Conservation (phyloP, 2,113 vertebrate genomes). For the Chiloscyllium plagiosum region DNA sequence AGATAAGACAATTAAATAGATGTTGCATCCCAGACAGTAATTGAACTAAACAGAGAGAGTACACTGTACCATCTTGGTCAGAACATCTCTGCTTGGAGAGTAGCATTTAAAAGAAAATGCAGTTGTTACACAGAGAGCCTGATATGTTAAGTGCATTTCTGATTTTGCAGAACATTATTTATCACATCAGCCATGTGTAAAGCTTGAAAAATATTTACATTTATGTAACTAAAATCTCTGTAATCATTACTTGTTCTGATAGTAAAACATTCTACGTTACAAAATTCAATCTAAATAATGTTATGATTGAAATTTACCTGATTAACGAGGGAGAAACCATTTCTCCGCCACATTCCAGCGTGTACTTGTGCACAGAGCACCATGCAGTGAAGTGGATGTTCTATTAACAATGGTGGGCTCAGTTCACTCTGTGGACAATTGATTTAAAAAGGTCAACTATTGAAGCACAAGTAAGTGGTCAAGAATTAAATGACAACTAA, state of each 20-base stretch:
- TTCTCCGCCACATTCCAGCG: constrained; percentile 98
- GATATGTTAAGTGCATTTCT: background rate
- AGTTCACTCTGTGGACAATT: constrained; percentile 73
- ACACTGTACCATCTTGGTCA: no score
- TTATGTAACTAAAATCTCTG: background rate
- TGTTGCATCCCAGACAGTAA: no score
- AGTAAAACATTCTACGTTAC: background rate
- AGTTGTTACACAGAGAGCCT: background rate
- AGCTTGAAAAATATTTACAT: background rate
- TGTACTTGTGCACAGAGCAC: constrained; percentile 95
- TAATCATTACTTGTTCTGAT: background rate
- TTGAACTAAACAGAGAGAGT: no score
- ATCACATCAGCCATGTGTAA: background rate
- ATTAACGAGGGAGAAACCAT: constrained; percentile 93
- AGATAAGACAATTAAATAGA: no score
- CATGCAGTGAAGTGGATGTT: constrained; percentile 87
- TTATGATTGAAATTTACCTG: constrained; percentile 62
- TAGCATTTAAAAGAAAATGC: background rate
- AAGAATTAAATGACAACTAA: constrained; percentile 16
- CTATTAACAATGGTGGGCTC: constrained; percentile 88
- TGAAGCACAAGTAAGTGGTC: background rate
- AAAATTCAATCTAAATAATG: background rate
- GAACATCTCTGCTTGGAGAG: background rate
- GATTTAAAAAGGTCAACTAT: background rate
- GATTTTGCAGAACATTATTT: background rate